A percentile compares a stretch with the other conserved stretches of the same genome.
Evolutionary conservation across 2,888 invertebrate species (phyloP).

Genomic region (Leptarthrus brevirostris): DNA sequence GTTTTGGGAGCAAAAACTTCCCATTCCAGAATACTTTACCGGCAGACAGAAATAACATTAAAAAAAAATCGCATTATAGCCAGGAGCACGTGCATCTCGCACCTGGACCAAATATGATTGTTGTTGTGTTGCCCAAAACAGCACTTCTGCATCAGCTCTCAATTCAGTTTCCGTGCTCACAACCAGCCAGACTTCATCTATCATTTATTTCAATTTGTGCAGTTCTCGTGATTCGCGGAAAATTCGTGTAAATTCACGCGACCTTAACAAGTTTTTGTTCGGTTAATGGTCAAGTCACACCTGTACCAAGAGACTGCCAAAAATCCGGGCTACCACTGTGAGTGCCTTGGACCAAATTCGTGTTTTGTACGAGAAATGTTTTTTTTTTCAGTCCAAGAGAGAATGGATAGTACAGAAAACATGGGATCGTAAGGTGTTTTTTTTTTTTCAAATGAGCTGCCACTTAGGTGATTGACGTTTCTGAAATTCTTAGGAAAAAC

Average conservation of each 20-base stretch:
- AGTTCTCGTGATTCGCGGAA: neutral
- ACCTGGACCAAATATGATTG: neutral
- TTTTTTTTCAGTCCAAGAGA: neutral
- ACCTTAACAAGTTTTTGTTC: constrained; percentile 15
- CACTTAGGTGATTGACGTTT: constrained; percentile 8
- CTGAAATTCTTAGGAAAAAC: neutral
- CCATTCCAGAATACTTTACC: too few species aligned
- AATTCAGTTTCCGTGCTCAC: neutral
- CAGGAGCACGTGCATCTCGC: constrained; percentile 29
- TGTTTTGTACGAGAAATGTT: neutral
- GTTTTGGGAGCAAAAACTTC: neutral
- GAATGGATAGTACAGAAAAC: too few species aligned
- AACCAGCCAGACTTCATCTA: neutral
- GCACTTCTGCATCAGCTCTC: too few species aligned
- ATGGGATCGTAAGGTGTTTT: too few species aligned
- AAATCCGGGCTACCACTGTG: neutral
- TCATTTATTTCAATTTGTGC: neutral
- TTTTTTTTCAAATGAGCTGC: too few species aligned
- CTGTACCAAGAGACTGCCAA: neutral
- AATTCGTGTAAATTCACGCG: constrained; percentile 25
- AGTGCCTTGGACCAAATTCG: neutral
- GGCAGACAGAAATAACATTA: too few species aligned
- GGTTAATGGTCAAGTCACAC: neutral
- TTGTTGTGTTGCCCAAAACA: too few species aligned
- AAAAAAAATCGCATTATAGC: too few species aligned